A percentile compares a stretch with the other conserved stretches of the same genome.
phyloP scores from a whole-genome alignment of 2,113 vertebrate species.

The Rhineura floridana region DNA sequence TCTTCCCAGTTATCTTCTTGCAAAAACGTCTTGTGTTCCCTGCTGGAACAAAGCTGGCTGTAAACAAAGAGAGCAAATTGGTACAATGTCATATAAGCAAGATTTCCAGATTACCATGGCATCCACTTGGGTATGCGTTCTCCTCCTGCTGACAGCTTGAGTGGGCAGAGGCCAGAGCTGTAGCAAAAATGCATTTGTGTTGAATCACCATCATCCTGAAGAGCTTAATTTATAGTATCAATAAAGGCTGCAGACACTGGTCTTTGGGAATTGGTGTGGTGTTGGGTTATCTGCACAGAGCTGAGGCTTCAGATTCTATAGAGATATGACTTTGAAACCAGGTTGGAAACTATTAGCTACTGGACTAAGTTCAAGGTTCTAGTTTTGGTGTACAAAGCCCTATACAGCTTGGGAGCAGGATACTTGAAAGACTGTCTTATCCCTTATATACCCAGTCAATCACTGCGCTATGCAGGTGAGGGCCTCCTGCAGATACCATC shows the following conservation, averaged over 20 bases:
- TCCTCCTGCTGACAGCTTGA: fast-evolving
- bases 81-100: background rate
- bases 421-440: too few relatives aligned
- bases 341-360: too few relatives aligned
- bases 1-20: background rate
- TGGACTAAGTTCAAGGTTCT: too few relatives aligned
- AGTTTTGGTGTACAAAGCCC: too few relatives aligned
- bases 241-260: background rate
- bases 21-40: background rate
- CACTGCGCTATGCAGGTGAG: too few relatives aligned
- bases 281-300: background rate
- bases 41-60: conserved; percentile 17
- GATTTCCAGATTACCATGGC: conserved; percentile 6
- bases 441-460: too few relatives aligned
- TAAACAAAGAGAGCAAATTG: conserved; percentile 32
- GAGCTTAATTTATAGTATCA: background rate
- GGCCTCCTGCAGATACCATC: too few relatives aligned
- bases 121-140: background rate
- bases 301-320: background rate
- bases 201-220: background rate
- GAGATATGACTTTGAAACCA: background rate
- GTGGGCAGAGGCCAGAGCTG: background rate
- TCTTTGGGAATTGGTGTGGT: background rate
- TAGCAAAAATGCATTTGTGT: background rate
- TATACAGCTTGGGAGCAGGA: too few relatives aligned